Evolutionary conservation across 2,888 invertebrate genomes (phyloP), one percentile per base, ranked within the genome.

Genomic region (Euphydryas editha): DNA sequence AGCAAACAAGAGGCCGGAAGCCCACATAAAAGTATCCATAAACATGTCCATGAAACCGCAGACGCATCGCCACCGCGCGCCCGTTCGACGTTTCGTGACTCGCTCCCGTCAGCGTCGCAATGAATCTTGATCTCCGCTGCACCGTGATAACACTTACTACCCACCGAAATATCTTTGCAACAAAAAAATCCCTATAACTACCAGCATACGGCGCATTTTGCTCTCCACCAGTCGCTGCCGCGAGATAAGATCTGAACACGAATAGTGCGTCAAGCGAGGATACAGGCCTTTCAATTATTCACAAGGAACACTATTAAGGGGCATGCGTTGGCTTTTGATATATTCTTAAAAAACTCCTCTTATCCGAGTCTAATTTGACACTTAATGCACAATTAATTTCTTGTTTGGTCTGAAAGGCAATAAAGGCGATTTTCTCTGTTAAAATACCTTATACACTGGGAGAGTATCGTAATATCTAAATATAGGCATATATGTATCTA

Each of bases 201-300:
- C 17, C 5, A 8, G 0, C 17, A 37, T 62, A 67, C 59, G 49
- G 56, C 11, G 15, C 17, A 24, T 17, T 59, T 10, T 42, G 10
- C n/a, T 18, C 7, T 36, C 37, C 30, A n/a, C 7, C 21, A 51
- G 11, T 44, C 17, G 55, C 11, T 39, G 21, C 36, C 20, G 67
- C 59, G 71, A 81, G 84, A 84, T 84, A 82, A 76, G 77, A 81
- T 84, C 78, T 73, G 62, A 76, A 24, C 24, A 77, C 76, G 78
- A 76, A 68, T 76, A 75, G 77, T 82, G 80, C 81, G 82, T 79
- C 80, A 75, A 77, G 75, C 76, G 72, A 75, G 75, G 75, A 73
- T 75, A 71, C 75, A 76, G 79, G 78, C 78, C 81, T 84, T 86
- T 88, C 86, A 88, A 86, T 87, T 84, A 88, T 87, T 87, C 84